A percentile compares a stretch with the other conserved stretches of the same genome.
Conservation (phyloP, 2,797 vertebrate genomes). For the Poecilia wingei region DNA sequence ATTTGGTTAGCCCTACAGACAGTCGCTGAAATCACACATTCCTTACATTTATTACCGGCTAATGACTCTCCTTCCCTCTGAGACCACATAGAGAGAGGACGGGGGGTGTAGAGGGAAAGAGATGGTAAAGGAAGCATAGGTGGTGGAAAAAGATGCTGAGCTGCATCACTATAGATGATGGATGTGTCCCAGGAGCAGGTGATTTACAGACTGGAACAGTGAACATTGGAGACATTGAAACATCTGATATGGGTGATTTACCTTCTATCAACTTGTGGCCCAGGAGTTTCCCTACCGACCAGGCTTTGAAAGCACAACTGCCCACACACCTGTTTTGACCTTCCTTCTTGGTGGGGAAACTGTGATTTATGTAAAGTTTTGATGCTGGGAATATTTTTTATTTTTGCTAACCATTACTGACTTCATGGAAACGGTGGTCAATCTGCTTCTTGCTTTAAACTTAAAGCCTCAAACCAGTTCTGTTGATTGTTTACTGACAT, state of each 20-base stretch:
- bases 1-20: conserved; percentile 57
- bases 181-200: conserved; percentile 60
- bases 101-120: not conserved
- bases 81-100: conserved; percentile 33
- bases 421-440: conserved; percentile 1
- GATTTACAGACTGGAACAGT: conserved; percentile 72
- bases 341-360: conserved; percentile 42
- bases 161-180: conserved; percentile 58
- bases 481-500: not conserved
- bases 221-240: conserved; percentile 68
- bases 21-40: conserved; percentile 53
- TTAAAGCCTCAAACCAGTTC: not conserved
- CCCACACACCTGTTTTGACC: conserved; percentile 54
- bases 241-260: conserved; percentile 67
- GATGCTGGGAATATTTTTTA: conserved; percentile 32
- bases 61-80: conserved; percentile 63
- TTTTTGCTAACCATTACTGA: conserved; percentile 1
- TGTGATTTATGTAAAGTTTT: conserved; percentile 33
- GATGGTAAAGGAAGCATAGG: conserved; percentile 33
- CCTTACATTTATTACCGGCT: conserved; percentile 72
- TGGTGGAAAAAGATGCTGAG: conserved; percentile 29
- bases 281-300: conserved; percentile 35
- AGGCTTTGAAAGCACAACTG: conserved; percentile 36
- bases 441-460: conserved; percentile 13
- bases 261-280: conserved; percentile 33